A percentile compares a stretch with the other conserved stretches of the same genome.
phyloP scores from a whole-genome alignment of 2,797 vertebrate species.

The Danio jaintianensis region DNA sequence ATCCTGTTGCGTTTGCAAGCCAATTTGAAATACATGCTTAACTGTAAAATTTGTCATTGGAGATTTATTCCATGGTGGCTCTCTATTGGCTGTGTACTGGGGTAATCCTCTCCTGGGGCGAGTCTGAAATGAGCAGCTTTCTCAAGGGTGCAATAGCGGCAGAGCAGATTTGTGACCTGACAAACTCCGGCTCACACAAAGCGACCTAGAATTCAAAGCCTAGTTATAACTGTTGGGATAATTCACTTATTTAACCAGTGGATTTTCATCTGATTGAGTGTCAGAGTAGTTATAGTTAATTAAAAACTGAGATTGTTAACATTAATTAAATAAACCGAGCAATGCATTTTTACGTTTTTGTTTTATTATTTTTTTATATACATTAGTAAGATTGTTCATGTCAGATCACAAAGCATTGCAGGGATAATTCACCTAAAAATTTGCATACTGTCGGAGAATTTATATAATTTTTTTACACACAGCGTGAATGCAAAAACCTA shows the following conservation, averaged over 20 bases:
- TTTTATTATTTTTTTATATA: too few relatives aligned
- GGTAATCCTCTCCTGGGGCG: slow-evolving; percentile 27
- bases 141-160: slow-evolving; percentile 34
- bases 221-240: not conserved
- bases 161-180: slow-evolving; percentile 39
- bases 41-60: slow-evolving; percentile 28
- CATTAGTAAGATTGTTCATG: too few relatives aligned
- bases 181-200: not conserved
- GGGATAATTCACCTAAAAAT: too few relatives aligned
- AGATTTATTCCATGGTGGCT: slow-evolving; percentile 37
- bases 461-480: too few relatives aligned
- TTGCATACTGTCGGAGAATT: too few relatives aligned
- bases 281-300: too few relatives aligned
- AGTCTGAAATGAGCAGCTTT: slow-evolving; percentile 31
- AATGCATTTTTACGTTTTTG: too few relatives aligned
- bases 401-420: too few relatives aligned
- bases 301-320: too few relatives aligned
- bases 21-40: slow-evolving; percentile 23
- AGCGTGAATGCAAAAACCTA: too few relatives aligned
- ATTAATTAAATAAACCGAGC: too few relatives aligned
- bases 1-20: slow-evolving; percentile 13
- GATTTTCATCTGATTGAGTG: not conserved
- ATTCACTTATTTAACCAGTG: not conserved
- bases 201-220: slow-evolving; percentile 23
- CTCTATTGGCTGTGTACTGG: slow-evolving; percentile 16